Conservation (phyloP, 2,113 vertebrate genomes). For the Otolemur garnettii region DNA sequence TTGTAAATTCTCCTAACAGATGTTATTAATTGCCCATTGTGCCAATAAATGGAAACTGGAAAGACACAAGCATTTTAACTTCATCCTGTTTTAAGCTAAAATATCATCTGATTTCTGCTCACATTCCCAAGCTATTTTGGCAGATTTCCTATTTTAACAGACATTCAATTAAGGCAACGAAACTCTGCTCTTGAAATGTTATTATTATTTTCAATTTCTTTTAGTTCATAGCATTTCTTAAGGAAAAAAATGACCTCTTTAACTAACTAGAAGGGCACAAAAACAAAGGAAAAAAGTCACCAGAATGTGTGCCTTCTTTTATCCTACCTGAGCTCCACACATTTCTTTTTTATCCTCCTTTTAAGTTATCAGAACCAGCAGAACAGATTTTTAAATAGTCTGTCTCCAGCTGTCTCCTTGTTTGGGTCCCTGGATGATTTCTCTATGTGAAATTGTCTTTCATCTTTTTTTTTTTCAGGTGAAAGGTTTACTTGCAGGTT, state of each 20-base stretch:
- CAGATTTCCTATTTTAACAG: not conserved
- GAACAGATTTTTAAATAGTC: slow-evolving; percentile 77
- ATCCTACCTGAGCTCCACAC: not conserved
- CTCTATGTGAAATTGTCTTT: slow-evolving; percentile 74
- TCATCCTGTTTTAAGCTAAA: slow-evolving; percentile 13
- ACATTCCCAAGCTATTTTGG: not conserved
- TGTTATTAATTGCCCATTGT: not conserved
- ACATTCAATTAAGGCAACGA: not conserved
- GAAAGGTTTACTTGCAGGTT: slow-evolving; percentile 68
- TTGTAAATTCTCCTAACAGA: not conserved
- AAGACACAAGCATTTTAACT: not conserved
- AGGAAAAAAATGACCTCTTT: not conserved
- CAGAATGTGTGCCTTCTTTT: not conserved
- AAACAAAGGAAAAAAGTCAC: not conserved
- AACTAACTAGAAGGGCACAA: not conserved
- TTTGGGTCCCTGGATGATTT: slow-evolving; percentile 66
- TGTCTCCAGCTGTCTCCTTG: slow-evolving; percentile 68
- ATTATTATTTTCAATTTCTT: not conserved
- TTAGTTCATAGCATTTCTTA: not conserved
- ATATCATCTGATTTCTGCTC: not conserved
- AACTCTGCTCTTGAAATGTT: not conserved
- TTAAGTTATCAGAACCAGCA: slow-evolving; percentile 56
- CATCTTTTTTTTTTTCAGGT: slow-evolving; percentile 72
- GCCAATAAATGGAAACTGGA: not conserved
- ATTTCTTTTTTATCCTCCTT: slow-evolving; percentile 39